A percentile compares a stretch with the other conserved stretches of the same genome.
phyloP scores from a whole-genome alignment of 2,888 invertebrate species.

The Chrysina gloriosa region DNA sequence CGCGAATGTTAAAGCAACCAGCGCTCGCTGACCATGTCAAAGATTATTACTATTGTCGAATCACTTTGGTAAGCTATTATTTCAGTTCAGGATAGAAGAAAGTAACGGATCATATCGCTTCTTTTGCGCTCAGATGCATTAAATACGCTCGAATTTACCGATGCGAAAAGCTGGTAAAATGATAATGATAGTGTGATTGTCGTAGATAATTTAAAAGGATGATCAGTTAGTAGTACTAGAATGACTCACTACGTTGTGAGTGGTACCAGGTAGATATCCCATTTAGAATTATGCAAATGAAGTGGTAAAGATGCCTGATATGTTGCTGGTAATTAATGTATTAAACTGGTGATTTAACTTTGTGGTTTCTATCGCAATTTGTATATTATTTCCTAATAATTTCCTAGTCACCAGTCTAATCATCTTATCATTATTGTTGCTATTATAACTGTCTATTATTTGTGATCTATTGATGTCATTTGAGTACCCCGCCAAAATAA shows the following conservation, averaged over 20 bases:
- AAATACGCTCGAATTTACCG: slow-evolving; percentile 14
- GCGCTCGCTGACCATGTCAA: slow-evolving; percentile 14
- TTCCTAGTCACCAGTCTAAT: no score
- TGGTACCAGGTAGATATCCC: neutral
- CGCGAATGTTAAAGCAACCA: neutral
- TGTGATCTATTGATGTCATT: no score
- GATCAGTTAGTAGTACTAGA: slow-evolving; percentile 3
- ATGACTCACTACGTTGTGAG: neutral
- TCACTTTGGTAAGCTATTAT: slow-evolving; percentile 19
- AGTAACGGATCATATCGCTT: slow-evolving; percentile 26
- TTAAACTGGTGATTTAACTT: no score
- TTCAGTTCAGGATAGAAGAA: slow-evolving; percentile 11
- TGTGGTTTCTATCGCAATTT: no score
- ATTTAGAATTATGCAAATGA: neutral
- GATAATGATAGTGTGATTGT: slow-evolving; percentile 26
- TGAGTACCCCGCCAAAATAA: no score
- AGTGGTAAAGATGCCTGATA: neutral
- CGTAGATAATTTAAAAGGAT: slow-evolving; percentile 28
- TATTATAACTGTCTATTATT: no score
- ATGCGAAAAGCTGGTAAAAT: slow-evolving; percentile 26
- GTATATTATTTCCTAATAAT: no score
- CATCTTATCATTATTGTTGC: no score
- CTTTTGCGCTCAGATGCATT: slow-evolving; percentile 16
- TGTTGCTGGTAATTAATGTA: neutral
- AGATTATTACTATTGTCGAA: slow-evolving; percentile 32